Evolutionary conservation across 1,140 invertebrate genomes (phyloP).

Genomic region (Platorchestia sp.): DNA sequence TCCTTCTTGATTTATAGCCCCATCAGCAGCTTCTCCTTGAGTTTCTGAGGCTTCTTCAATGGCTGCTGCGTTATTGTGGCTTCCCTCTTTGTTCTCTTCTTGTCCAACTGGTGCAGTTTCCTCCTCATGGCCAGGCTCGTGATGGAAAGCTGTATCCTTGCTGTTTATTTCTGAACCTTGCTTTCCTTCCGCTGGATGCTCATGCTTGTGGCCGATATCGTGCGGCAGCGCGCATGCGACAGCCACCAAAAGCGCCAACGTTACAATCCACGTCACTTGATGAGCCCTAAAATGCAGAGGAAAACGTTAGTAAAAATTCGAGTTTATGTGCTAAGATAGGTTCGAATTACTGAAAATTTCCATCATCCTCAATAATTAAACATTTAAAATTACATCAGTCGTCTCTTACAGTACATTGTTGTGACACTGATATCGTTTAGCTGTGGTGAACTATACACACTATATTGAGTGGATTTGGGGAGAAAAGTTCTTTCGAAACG

Average conservation of each 20-base stretch:
- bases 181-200: neutral
- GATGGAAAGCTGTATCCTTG: neutral
- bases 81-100: neutral
- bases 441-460: neutral
- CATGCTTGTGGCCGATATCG: neutral
- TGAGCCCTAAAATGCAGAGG: neutral
- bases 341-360: neutral
- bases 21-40: neutral
- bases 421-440: neutral
- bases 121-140: neutral
- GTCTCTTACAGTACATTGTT: neutral
- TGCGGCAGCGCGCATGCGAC: neutral
- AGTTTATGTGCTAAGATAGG: neutral
- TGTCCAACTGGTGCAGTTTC: neutral
- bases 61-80: neutral
- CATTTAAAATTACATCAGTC: neutral
- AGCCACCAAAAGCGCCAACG: neutral
- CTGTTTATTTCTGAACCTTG: neutral
- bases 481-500: neutral
- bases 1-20: neutral
- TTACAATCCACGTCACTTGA: neutral
- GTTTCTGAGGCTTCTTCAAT: neutral
- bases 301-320: neutral
- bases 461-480: neutral
- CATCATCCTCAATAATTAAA: neutral